Base-by-base conservation (phyloP, 2,113 vertebrate genomes). In the Callopanchax toddi region DNA sequence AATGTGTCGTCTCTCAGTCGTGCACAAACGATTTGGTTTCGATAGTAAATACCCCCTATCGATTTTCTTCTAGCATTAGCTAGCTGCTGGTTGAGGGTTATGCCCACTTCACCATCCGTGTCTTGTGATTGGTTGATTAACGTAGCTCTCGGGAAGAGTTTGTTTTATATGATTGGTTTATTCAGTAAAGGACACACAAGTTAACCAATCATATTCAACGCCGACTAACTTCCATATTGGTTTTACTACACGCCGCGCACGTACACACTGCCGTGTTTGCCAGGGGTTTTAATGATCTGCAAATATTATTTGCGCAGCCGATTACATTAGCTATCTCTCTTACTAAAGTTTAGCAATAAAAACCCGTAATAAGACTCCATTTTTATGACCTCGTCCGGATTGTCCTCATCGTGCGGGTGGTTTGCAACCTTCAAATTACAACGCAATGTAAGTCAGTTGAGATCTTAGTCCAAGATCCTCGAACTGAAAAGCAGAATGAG, bases 21-120 rank as follows among this genome's bases (percentile, higher is more conserved):
- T 32, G 0, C 22, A 67, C 40, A 74, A 55, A 79, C 56, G 34
- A 76, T 73, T 75, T 67, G 17, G 59, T 87, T 78, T 86, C 77
- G 77, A 71, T 71, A 48, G 54, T 22, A 50, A 49, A 80, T 73
- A 74, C 65, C 66, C 36, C 63, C 54, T 67, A 82, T 87, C 85
- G 87, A 75, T 86, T 88, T 86, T 73, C 76, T 71, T 79, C 64
- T 86, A 87, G 81, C 83, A 54, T 81, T 79, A 87, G 82, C 82
- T 57, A 59, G 64, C 73, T 52, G 81, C 79, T 57, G 50, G 58
- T 11, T 17, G 23, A 43, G 61, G 11, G 23, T 81, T 49, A 85
- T 87, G 81, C 88, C 87, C 69, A 74, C 79, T 25, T 37, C 22
- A 32, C 12, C 55, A 71, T 15, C 3, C 1, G 18, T n/a, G 21